Percentiles rank a stretch among this genome's conserved stretches.
phyloP scores from a whole-genome alignment of 2,113 vertebrate species.

The Nycticebus coucang region DNA sequence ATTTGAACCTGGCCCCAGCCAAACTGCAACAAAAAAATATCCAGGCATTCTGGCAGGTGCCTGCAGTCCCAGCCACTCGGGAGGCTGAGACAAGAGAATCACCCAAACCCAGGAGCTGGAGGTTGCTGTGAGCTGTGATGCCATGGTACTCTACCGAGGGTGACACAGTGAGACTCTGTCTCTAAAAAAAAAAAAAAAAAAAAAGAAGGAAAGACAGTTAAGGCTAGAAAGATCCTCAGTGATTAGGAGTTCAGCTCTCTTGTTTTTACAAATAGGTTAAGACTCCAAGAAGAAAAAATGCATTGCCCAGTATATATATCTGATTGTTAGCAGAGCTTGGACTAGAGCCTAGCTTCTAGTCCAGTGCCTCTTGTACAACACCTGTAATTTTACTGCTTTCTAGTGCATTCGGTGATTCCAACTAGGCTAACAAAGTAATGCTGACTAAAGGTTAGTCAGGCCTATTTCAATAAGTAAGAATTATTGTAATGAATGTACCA shows the following conservation, averaged over 20 bases:
- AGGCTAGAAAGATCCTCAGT: background rate
- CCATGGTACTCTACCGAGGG: too few species aligned
- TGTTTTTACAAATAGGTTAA: slow-evolving; percentile 32
- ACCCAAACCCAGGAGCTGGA: too few species aligned
- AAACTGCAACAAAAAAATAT: too few species aligned
- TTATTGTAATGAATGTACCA: slow-evolving; percentile 44
- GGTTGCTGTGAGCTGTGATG: too few species aligned
- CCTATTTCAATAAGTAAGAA: slow-evolving; percentile 44
- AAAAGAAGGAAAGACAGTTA: background rate
- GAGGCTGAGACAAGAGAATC: too few species aligned
- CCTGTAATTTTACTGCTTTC: slow-evolving; percentile 45
- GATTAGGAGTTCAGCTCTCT: slow-evolving; percentile 38
- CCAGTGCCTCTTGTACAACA: background rate
- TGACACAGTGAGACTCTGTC: too few species aligned
- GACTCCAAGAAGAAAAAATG: background rate
- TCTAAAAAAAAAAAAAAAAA: background rate
- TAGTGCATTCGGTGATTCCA: slow-evolving; percentile 18
- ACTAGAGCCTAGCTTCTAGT: background rate
- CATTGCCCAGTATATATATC: background rate
- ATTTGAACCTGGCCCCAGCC: too few species aligned
- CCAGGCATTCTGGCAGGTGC: too few species aligned
- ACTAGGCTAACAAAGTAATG: background rate
- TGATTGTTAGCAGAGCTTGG: slow-evolving; percentile 28
- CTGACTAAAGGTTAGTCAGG: slow-evolving; percentile 34
- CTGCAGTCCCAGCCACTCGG: too few species aligned